A percentile compares a stretch with the other conserved stretches of the same genome.
These are phyloP conservation scores for Osmerus mordax DNA, from an alignment of 2,113 vertebrate genomes.

Conservation along the genomic window DNA sequence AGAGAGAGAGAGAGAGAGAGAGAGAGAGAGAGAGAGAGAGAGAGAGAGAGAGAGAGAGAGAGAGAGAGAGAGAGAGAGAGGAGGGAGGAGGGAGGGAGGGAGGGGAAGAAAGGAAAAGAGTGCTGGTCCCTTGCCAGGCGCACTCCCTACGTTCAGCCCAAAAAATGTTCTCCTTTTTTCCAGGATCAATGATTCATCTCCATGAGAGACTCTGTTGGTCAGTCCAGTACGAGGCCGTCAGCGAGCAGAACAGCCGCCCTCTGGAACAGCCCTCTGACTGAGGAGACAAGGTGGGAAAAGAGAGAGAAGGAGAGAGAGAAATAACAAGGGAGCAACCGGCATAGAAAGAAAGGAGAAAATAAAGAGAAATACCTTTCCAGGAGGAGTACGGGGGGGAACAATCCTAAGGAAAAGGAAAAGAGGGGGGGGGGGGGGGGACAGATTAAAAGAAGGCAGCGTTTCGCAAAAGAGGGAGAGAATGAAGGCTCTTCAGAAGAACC, in stretches of 20 bases:
- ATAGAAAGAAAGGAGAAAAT: too few species aligned
- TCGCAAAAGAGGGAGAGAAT: conserved; percentile 50
- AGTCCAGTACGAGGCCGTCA: neutral
- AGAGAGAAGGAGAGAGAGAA: neutral
- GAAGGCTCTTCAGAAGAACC: conserved; percentile 76
- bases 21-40: conserved; percentile 54
- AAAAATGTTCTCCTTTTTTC: neutral
- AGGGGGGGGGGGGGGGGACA: conserved; percentile 14
- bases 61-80: conserved; percentile 1
- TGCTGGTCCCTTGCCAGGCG: neutral
- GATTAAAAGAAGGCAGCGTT: neutral
- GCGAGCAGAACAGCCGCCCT: neutral
- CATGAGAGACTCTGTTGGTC: neutral
- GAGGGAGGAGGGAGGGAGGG: neutral
- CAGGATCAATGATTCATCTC: neutral
- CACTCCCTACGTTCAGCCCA: neutral
- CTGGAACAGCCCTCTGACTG: neutral
- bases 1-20: conserved; percentile 8
- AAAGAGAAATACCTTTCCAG: neutral
- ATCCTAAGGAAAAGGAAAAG: conserved; percentile 12
- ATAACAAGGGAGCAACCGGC: neutral
- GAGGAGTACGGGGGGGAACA: neutral
- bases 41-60: neutral
- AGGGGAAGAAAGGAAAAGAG: neutral
- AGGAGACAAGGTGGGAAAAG: neutral